Evolutionary conservation across 2,113 vertebrate genomes (phyloP), one percentile per base, ranked within the genome.

Genomic region (Solenodon paradoxus): DNA sequence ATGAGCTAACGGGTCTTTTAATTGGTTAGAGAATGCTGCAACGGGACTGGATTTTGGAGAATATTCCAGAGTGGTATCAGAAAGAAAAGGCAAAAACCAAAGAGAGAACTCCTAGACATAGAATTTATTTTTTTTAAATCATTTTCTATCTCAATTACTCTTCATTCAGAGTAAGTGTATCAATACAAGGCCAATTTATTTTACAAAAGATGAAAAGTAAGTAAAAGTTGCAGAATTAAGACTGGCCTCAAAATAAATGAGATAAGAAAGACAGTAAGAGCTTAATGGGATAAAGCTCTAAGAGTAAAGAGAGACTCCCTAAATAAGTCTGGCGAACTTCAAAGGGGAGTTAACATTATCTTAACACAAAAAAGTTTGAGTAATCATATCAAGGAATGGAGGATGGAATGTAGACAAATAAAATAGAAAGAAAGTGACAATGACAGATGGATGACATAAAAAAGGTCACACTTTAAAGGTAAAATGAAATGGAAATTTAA

Each of bases 131-230:
- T 10, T 28, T 64, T 64, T 32, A 10, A 28, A n/a, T 20, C n/a
- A 51, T 74, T 86, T 81, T 75, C 74, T 88, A 45, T 26, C 20
- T 68, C 0, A 66, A 7, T 28, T 74, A 5, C 2, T 78, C 40
- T 77, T 12, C 30, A 78, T 30, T 72, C 80, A 74, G 55, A 49
- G 17, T 13, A 69, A 8, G 40, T 35, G 9, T 12, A 42, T 13
- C 28, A 42, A 83, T 32, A 86, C 1, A 89, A 40, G 38, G 57
- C 35, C 17, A 26, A 42, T 51, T 81, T 86, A 66, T 64, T 96
- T 93, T 11, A 74, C 11, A 79, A 94, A 96, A 79, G 42, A 57
- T 79, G 42, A 69, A 88, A 86, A 74, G 32, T 28, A 69, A 79
- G n/a, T 61, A 42, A 59, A 72, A 59, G 19, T 87, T 84, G 26